phyloP scores from a whole-genome alignment of 2,888 invertebrate genomes.

The Troilus luridus region DNA sequence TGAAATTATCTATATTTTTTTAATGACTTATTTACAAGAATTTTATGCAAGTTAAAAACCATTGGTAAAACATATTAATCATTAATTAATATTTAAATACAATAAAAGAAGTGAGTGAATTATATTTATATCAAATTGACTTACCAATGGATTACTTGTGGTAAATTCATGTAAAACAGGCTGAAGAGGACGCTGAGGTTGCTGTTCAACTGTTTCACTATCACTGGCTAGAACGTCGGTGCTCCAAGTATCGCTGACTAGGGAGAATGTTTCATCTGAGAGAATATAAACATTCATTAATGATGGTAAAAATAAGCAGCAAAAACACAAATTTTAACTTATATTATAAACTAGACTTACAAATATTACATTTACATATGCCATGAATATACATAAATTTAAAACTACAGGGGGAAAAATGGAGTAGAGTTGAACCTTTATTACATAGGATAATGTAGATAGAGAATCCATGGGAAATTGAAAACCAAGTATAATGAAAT shows the following conservation, averaged over 20 bases:
- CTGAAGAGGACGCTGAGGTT: conserved; percentile 56
- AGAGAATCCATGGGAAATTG: too few species aligned
- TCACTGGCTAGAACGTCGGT: conserved; percentile 98
- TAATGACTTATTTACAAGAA: too few species aligned
- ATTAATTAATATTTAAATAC: not conserved
- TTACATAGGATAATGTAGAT: too few species aligned
- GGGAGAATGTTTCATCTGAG: conserved; percentile 86
- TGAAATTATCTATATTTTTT: too few species aligned
- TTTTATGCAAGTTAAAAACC: too few species aligned
- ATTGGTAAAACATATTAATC: too few species aligned
- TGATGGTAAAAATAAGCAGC: not conserved
- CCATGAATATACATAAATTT: too few species aligned
- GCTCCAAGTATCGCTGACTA: conserved; percentile 99
- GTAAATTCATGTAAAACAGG: conserved; percentile 49
- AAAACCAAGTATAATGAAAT: too few species aligned
- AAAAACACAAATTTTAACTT: not conserved
- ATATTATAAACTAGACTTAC: too few species aligned
- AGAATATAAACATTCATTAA: not conserved
- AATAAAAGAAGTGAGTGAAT: not conserved
- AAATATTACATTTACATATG: too few species aligned
- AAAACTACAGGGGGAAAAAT: too few species aligned
- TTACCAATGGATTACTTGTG: conserved; percentile 42
- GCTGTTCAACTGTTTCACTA: conserved; percentile 91
- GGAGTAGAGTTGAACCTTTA: too few species aligned
- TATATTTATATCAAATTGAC: not conserved